Percentiles rank a stretch among this genome's conserved stretches.
Conservation (phyloP, 2,113 vertebrate species). For the Microtus oregoni region DNA sequence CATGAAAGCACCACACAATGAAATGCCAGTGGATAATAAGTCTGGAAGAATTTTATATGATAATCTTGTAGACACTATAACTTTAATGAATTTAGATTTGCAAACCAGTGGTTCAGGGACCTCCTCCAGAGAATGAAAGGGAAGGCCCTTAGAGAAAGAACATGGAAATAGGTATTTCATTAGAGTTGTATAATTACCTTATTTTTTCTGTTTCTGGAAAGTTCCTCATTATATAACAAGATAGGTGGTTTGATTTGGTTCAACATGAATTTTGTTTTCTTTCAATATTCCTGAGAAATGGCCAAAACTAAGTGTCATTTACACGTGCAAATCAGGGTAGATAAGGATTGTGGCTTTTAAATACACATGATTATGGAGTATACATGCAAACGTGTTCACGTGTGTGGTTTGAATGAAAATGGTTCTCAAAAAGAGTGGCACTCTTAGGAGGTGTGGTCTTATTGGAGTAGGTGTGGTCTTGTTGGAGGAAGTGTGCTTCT, state of each 20-base stretch:
- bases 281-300: neutral
- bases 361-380: neutral
- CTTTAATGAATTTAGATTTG: neutral
- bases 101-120: neutral
- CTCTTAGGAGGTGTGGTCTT: neutral
- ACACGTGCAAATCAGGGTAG: neutral
- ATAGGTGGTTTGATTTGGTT: neutral
- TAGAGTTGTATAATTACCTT: neutral
- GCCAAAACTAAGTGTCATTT: neutral
- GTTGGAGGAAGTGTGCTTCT: neutral
- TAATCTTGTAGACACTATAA: neutral
- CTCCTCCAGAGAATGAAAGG: neutral
- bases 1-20: neutral
- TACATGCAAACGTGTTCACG: neutral
- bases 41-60: neutral
- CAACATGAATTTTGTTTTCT: neutral
- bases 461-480: neutral
- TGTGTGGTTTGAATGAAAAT: neutral
- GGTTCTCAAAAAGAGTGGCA: no score
- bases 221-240: neutral
- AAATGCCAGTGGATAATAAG: neutral
- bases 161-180: neutral
- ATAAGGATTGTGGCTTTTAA: neutral
- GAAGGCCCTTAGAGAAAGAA: neutral
- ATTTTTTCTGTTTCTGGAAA: neutral